These are phyloP conservation scores for Nansenia antarctica DNA, from an alignment of 2,113 vertebrate species.

Conservation along the genomic window DNA sequence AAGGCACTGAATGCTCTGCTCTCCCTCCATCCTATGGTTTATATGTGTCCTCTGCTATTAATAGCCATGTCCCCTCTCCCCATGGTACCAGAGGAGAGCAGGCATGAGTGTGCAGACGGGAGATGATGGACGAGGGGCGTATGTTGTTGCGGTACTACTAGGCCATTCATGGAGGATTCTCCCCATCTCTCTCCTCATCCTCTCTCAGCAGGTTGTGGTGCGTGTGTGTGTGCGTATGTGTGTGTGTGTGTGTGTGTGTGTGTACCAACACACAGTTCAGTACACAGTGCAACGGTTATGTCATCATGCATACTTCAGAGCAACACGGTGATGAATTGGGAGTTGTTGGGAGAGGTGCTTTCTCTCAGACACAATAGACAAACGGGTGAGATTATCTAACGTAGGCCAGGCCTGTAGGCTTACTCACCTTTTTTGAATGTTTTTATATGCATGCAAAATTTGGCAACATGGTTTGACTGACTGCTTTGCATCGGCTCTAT, in stretches of 20 bases:
- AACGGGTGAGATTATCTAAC: not conserved
- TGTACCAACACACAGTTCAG: not conserved
- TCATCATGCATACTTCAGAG: not conserved
- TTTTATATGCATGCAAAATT: too few relatives aligned
- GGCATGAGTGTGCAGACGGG: not conserved
- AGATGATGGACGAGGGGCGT: not conserved
- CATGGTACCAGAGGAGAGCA: not conserved
- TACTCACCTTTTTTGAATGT: not conserved
- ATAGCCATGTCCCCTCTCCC: not conserved
- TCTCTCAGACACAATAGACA: constrained; percentile 1
- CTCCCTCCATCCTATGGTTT: too few relatives aligned
- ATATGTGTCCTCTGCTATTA: not conserved
- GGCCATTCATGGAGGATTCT: not conserved
- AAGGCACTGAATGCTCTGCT: too few relatives aligned
- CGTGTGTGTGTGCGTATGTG: not conserved
- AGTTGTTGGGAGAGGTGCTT: not conserved
- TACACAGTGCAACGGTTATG: not conserved
- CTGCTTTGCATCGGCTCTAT: too few relatives aligned
- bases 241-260: not conserved
- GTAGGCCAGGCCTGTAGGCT: not conserved
- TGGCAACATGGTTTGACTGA: too few relatives aligned
- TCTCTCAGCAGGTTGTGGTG: not conserved
- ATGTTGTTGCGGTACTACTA: not conserved
- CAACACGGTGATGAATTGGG: too few relatives aligned
- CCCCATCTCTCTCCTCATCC: not conserved